Evolutionary conservation across 2,888 invertebrate species (phyloP).

Genomic region (Lagria hirta): DNA sequence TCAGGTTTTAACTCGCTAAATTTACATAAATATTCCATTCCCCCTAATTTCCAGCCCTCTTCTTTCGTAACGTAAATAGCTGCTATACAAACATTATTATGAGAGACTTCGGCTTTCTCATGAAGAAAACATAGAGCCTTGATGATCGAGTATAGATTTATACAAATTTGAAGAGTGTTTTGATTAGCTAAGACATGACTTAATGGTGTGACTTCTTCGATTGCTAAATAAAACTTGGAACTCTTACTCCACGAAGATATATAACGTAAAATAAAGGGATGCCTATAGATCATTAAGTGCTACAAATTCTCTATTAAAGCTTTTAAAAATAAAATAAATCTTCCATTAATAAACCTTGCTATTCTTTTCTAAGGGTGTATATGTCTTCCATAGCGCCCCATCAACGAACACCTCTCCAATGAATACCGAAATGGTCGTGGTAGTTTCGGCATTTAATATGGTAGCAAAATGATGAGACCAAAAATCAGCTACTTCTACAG

Average conservation of each 20-base stretch:
- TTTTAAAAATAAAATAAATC: constrained; percentile 3
- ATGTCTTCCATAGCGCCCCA: constrained; percentile 65
- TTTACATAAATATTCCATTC: constrained; percentile 77
- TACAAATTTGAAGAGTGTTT: constrained; percentile 78
- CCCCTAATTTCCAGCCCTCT: constrained; percentile 86
- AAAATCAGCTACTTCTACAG: constrained; percentile 75
- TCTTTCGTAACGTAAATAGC: constrained; percentile 81
- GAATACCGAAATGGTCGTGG: constrained; percentile 71
- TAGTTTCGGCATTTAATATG: constrained; percentile 61
- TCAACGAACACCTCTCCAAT: constrained; percentile 69
- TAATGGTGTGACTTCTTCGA: constrained; percentile 80
- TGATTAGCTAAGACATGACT: constrained; percentile 65
- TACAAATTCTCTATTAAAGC: constrained; percentile 55
- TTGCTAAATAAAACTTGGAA: constrained; percentile 74
- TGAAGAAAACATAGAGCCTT: constrained; percentile 82
- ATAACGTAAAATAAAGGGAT: constrained; percentile 83
- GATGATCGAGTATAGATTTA: constrained; percentile 79
- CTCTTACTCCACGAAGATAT: constrained; percentile 78
- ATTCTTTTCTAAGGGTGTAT: constrained; percentile 73
- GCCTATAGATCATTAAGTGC: constrained; percentile 84
- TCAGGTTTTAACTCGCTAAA: constrained; percentile 66
- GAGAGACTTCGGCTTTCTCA: constrained; percentile 76
- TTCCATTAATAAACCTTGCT: constrained; percentile 63
- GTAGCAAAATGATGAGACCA: constrained; percentile 71
- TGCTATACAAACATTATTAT: constrained; percentile 79